Evolutionary conservation across 2,113 vertebrate genomes (phyloP), one percentile per base, ranked within the genome.

Genomic region (Aegithalos caudatus): DNA sequence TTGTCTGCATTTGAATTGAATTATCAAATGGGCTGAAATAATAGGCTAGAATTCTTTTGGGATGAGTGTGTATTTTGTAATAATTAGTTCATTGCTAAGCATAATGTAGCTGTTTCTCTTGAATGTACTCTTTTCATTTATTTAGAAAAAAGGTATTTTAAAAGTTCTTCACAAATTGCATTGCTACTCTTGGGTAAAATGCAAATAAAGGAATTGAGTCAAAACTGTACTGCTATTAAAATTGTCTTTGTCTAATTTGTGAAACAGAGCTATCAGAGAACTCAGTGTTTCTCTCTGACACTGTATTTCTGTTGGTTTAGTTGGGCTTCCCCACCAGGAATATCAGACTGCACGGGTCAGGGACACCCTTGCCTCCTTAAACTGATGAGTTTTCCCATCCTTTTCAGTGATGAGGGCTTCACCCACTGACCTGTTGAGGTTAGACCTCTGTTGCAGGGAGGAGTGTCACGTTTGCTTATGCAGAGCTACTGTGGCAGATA

Each of bases 21-120:
- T 85, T 94, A 72, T 90, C 58, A 87, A 94, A 95, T 86, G 45
- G 62, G 28, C 45, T 88, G 51, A 85, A 82, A 69, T 82, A 57
- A 33, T 40, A 72, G 53, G 71, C 51, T 81, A 35, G 58, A 78
- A 66, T 88, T 83, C 12, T 8, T 86, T 70, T 45, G 60, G 60
- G 62, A 81, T 83, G 47, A 81, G 42, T 64, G 44, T 61, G 28
- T 90, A 18, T 86, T 91, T 91, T 89, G 70, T 64, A 90, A 72
- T 76, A 84, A 87, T 90, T 83, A 81, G 38, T 78, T 89, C 37
- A 79, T 87, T 80, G 42, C 40, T 56, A 60, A n/a, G 50, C 62
- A 37, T 72, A 85, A 56, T 6, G 7, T 48, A 54, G 53, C 42
- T 1, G 1, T 79, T 89, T 89, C 28, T 70, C 53, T 60, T 60